These are phyloP conservation scores for Ctenosaura bakeri DNA, from an alignment of 2,797 vertebrate genomes.

Conservation along the genomic window DNA sequence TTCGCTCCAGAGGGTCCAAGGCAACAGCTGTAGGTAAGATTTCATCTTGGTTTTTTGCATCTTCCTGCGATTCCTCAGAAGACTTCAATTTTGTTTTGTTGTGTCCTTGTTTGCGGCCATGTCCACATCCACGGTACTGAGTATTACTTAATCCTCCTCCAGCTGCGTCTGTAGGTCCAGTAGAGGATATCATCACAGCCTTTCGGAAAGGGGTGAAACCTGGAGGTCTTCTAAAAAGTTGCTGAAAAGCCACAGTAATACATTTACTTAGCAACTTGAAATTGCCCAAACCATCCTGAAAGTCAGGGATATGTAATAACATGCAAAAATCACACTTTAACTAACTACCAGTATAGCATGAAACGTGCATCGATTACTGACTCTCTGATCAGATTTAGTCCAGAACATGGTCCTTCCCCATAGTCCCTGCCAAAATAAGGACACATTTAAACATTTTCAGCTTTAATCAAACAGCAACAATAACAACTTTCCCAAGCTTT, in stretches of 20 bases:
- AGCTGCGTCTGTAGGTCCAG: fast-evolving
- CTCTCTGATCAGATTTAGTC: neutral
- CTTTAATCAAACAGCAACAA: too few species aligned
- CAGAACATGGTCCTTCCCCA: neutral
- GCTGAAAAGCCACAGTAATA: neutral
- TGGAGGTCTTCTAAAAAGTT: constrained; percentile 64
- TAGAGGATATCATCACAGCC: fast-evolving
- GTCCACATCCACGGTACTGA: neutral
- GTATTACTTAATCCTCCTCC: neutral
- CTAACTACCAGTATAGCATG: neutral
- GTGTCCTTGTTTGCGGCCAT: constrained; percentile 46
- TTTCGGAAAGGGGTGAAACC: constrained; percentile 81
- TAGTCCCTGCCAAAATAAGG: neutral
- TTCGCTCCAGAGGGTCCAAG: neutral
- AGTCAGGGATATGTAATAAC: neutral
- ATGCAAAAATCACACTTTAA: neutral
- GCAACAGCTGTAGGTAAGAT: neutral
- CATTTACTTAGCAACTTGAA: neutral
- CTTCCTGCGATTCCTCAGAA: constrained; percentile 82
- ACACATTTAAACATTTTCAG: neutral
- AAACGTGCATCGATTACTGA: too few species aligned
- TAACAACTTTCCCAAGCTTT: too few species aligned
- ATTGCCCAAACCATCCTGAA: too few species aligned
- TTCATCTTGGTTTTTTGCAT: constrained; percentile 41
- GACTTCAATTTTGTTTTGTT: constrained; percentile 68